Evolutionary conservation across 2,888 invertebrate genomes (phyloP).

Genomic region (Archips xylosteana): DNA sequence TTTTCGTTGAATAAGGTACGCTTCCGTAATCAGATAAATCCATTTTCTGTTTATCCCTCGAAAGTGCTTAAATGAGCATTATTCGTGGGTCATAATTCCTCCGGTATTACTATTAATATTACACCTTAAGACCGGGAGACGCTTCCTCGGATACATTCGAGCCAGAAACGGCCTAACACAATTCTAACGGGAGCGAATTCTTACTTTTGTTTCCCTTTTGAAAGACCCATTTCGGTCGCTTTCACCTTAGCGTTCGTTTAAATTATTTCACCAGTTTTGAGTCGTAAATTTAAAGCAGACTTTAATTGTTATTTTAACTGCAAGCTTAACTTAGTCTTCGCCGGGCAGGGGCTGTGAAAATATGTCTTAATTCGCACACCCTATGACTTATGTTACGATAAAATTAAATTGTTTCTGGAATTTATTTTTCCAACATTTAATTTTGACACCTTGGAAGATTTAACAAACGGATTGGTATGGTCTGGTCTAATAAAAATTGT

Average conservation of each 20-base stretch:
- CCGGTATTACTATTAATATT: conserved; percentile 81
- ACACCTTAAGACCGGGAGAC: conserved; percentile 71
- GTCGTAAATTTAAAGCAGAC: conserved; percentile 84
- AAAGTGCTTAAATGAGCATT: conserved; percentile 76
- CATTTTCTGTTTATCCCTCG: conserved; percentile 51
- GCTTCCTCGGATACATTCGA: conserved; percentile 61
- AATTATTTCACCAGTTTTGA: conserved; percentile 83
- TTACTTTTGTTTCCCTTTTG: conserved; percentile 78
- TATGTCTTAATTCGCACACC: conserved; percentile 82
- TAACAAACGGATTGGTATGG: neutral
- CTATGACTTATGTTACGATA: conserved; percentile 81
- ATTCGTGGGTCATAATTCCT: conserved; percentile 79
- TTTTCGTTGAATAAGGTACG: conserved; percentile 6
- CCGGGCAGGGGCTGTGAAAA: conserved; percentile 72
- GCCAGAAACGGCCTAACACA: conserved; percentile 71
- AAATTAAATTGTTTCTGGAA: conserved; percentile 65
- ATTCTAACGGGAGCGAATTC: conserved; percentile 67
- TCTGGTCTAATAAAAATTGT: neutral
- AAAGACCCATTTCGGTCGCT: conserved; percentile 76
- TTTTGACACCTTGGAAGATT: conserved; percentile 11
- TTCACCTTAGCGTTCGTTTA: conserved; percentile 72
- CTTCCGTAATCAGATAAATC: conserved; percentile 39
- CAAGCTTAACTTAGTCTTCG: conserved; percentile 79
- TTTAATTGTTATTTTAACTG: conserved; percentile 86
- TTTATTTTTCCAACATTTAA: conserved; percentile 49